Evolutionary conservation across 1,140 invertebrate genomes (phyloP), one percentile per base, ranked within the genome.

Genomic region (Neodiprion fabricii): DNA sequence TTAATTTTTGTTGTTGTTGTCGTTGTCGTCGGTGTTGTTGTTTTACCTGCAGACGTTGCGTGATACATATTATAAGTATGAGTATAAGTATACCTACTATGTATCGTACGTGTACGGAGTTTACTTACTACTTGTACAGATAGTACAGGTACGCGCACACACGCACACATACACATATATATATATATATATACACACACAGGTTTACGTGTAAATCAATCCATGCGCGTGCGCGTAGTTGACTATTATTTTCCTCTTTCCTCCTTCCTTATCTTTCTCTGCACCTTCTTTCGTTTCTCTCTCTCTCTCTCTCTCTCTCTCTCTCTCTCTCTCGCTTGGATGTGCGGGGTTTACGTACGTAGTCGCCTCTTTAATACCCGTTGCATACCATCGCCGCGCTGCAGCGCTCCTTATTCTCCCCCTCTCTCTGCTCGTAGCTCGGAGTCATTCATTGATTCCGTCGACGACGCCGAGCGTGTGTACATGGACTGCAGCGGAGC

Each of bases 371-470:
- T 77, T 75, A 75, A 70, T 74, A 65, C 77, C 75, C 67, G 67
- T 47, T 49, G 53, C 76, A 74, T 71, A 67, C 68, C 23, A 23
- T 76, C 75, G 77, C 75, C 76, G 67, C 71, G 49, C 70, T 74
- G 70, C 75, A 78, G 76, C 79, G 75, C 71, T 75, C 70, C 40
- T 40, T 10, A 1, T 48, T 47, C 67, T 5, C 70, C 28, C 67
- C 48, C 48, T 47, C 9, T 47, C 50, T 70, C 75, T 74, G 74
- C 73, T 73, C 75, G 72, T 72, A 76, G 70, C 75, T 67, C 74
- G 75, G 72, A 79, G 73, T 79, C 79, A 76, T 76, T 74, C 79
- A 77, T 48, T 73, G 75, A 61, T 61, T 61, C 53, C 53, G 53
- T 61, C 53, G 53, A 12, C 11, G 53, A 61, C 53, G 53, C n/a